phyloP scores from a whole-genome alignment of 2,797 vertebrate genomes.

The Schizothorax lantsangensis region DNA sequence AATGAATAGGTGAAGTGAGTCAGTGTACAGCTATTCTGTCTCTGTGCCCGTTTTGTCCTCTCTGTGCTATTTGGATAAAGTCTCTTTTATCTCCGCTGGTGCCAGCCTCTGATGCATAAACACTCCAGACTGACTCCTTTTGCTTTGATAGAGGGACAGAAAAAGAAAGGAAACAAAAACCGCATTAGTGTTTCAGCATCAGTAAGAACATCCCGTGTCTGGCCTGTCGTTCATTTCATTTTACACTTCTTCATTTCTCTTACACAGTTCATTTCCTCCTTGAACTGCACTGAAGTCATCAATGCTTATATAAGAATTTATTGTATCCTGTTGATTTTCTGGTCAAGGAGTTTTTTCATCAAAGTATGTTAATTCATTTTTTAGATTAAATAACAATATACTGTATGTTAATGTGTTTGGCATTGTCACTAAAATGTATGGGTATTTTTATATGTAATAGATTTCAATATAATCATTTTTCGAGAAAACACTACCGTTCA shows the following conservation, averaged over 20 bases:
- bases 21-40: constrained; percentile 32
- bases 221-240: constrained; percentile 2
- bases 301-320: neutral
- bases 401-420: neutral
- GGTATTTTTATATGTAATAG: neutral
- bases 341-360: neutral
- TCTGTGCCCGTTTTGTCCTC: constrained; percentile 66
- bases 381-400: neutral
- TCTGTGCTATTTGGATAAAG: constrained; percentile 47
- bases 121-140: constrained; percentile 29
- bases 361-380: neutral
- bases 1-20: constrained; percentile 34
- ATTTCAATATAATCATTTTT: neutral
- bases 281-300: neutral
- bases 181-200: neutral
- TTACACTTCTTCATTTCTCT: constrained; percentile 21
- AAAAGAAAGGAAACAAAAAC: constrained; percentile 35
- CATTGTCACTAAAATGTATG: neutral
- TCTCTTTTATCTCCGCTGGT: constrained; percentile 40
- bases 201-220: constrained; percentile 1
- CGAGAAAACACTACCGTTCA: neutral
- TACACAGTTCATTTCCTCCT: constrained; percentile 14
- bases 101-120: constrained; percentile 34
- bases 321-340: neutral
- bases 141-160: constrained; percentile 29